A percentile compares a stretch with the other conserved stretches of the same genome.
Evolutionary conservation across 2,888 invertebrate species (phyloP).

Genomic region (Agrotis puta): DNA sequence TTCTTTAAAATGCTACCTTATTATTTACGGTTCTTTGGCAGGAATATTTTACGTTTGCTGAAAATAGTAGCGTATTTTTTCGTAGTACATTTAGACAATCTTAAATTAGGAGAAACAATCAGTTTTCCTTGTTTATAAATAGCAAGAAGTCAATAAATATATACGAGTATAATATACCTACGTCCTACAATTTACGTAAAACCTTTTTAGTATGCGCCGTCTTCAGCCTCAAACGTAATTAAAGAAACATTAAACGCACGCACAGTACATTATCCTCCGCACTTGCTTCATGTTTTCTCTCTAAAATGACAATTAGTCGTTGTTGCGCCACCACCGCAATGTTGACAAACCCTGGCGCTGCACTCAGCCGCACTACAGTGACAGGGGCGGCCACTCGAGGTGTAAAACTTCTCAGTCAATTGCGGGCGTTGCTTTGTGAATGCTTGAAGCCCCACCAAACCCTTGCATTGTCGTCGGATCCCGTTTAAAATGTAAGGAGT

Average conservation of each 20-base stretch:
- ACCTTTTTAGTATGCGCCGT: constrained; percentile 26
- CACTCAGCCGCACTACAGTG: constrained; percentile 70
- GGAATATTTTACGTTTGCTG: neutral
- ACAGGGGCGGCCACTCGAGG: constrained; percentile 62
- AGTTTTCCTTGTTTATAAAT: constrained; percentile 5
- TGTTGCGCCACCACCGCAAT: constrained; percentile 67
- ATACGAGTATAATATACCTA: no score
- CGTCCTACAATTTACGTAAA: constrained; percentile 11
- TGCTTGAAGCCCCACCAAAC: constrained; percentile 59
- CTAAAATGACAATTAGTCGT: constrained; percentile 63
- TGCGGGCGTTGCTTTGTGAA: constrained; percentile 63
- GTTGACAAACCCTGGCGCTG: constrained; percentile 77
- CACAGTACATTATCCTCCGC: constrained; percentile 50
- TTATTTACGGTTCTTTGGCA: constrained; percentile 1
- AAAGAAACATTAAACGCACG: constrained; percentile 49
- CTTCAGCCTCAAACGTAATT: constrained; percentile 36
- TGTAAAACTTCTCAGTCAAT: constrained; percentile 69
- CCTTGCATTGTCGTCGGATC: constrained; percentile 40
- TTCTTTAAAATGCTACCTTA: neutral
- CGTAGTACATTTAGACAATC: neutral
- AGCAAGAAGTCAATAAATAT: constrained; percentile 12
- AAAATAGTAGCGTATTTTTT: no score
- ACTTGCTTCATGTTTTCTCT: constrained; percentile 49
- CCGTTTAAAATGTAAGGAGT: constrained; percentile 43
- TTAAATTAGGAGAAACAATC: neutral